Evolutionary conservation across 2,888 invertebrate species (phyloP), one percentile per base, ranked within the genome.

Genomic region (Ypsolopha sequella): DNA sequence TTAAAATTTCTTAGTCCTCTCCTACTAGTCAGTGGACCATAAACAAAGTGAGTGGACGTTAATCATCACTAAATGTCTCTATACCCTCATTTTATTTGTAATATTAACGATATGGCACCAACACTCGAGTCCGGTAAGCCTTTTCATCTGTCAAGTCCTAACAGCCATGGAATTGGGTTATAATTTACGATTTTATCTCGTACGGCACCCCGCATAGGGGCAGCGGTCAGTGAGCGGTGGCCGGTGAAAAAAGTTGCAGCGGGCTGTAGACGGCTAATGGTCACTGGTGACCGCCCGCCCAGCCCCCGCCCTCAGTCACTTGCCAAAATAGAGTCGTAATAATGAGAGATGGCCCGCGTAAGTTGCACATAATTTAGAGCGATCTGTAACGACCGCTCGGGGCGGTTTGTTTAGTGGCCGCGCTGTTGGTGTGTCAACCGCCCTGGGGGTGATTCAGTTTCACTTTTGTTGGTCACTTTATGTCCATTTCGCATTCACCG

Each of bases 161-260:
- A 84, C 82, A 80, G 70, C 80, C 74, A 72, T 75, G 76, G 80
- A 84, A 86, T 84, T 84, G 85, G 85, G 82, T 81, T 82, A 81
- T 86, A 85, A 86, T 86, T 86, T 86, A 86, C 77, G 82, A 86
- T 85, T 80, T 84, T 84, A 86, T 86, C 85, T 81, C 73, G 64
- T 52, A 63, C 62, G 73, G 73, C 73, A 75, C 78, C 76, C 76
- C 66, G 72, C 77, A 85, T 84, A 77, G 81, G 85, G 85, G 85
- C 76, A 78, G 74, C 68, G 80, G 78, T 79, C 79, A 79, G 74
- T 65, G 24, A 24, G 24, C 24, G 24, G 67, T 69, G 71, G 71
- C 69, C 68, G 66, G 64, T 68, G 72, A 80, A 82, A 80, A 81
- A 82, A 74, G 68, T 64, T 66, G 64, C 68, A 71, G 58, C 64